These are phyloP conservation scores for Drosophila colorata DNA, from an alignment of 2,888 invertebrate species.

Conservation along the genomic window DNA sequence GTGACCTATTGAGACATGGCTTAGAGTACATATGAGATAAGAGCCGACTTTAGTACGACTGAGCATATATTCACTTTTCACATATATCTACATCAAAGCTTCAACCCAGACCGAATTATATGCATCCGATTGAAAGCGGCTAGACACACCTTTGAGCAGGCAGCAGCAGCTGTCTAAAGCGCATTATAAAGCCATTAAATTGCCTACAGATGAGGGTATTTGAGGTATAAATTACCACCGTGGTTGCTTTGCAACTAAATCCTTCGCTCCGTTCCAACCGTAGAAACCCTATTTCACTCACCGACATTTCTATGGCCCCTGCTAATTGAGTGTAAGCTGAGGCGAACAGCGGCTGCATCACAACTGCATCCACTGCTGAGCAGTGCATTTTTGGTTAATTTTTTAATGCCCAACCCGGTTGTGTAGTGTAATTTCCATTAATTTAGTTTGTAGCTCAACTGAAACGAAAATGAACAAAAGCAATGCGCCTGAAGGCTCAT, in stretches of 20 bases:
- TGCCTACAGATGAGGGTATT: background rate
- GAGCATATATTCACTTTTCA: no score
- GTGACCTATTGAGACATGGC: no score
- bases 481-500: conserved; percentile 55
- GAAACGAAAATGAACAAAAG: conserved; percentile 73
- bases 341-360: conserved; percentile 8
- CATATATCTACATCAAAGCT: no score
- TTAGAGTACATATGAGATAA: no score
- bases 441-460: conserved; percentile 68
- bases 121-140: no score
- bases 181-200: conserved; percentile 1
- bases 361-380: background rate
- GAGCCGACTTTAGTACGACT: no score
- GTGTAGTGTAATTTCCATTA: conserved; percentile 67
- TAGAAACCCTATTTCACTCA: background rate
- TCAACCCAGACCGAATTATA: no score
- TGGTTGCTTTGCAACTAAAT: conserved; percentile 28
- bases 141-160: background rate
- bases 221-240: background rate
- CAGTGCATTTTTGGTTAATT: conserved; percentile 32
- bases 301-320: background rate
- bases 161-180: background rate
- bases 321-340: conserved; percentile 19
- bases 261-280: background rate
- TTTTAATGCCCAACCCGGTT: conserved; percentile 28